Base-by-base conservation (phyloP, 2,888 invertebrate species). In the Tachina lurida region DNA sequence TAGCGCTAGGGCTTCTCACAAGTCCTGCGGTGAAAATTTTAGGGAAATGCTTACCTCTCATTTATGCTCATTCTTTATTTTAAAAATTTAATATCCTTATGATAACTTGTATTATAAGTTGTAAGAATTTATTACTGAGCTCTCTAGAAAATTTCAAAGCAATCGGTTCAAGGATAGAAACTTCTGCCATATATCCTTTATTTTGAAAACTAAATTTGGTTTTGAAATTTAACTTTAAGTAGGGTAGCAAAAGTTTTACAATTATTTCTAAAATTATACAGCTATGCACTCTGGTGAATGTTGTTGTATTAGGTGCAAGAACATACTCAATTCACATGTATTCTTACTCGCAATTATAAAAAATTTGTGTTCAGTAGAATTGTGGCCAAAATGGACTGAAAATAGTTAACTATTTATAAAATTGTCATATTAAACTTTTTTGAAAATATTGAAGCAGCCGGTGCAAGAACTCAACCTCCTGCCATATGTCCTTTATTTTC, bases 101-200 rank as follows among this genome's bases (percentile, higher is more conserved):
- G 31, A 31, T 31, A 31, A 4, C 31, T 31, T 4, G 4, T 9
- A 17, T 52, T n/a, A n/a, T 4, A 17, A 7, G 4, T 17, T 17
- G 1, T 17, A n/a, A n/a, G 9, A 52, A n/a, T 52, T 0, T 52
- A n/a, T 5, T 2, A 17, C 10, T 9, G 17, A 17, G 10, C 7
- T 17, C 1, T 10, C 2, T 10, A 8, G 10, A 54, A 31, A 31
- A 54, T 19, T 54, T 17, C 12, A 19, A 19, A 10, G 1, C 10
- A 19, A 54, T 54, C 54, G 12, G 10, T 19, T 0, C 10, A 17
- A 54, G 10, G 19, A 54, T n/a, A n/a, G n/a, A n/a, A n/a, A n/a
- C n/a, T n/a, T n/a, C 19, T 54, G 19, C 19, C 54, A 54, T 54
- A 54, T 54, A 54, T 54, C 54, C 54, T 52, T 54, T 54, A 19